Evolutionary conservation across 1,140 invertebrate genomes (phyloP).

Genomic region (Venustaconcha ellipsiformis): DNA sequence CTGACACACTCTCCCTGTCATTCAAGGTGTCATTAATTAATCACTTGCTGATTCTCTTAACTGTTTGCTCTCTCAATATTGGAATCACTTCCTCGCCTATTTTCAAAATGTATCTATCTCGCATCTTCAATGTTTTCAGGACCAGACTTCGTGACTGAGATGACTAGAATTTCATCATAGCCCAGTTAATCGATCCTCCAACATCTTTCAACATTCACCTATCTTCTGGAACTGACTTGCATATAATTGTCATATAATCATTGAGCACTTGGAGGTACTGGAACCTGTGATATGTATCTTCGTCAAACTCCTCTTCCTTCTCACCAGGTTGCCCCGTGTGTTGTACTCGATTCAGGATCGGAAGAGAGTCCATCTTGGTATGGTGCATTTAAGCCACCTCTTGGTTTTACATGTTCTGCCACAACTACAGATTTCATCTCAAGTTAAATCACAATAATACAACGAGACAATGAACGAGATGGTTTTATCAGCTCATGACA

Average conservation of each 20-base stretch:
- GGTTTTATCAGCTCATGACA: no score
- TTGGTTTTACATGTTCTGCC: no score
- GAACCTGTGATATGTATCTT: no score
- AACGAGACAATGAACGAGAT: no score
- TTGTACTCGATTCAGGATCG: no score
- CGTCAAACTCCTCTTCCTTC: no score
- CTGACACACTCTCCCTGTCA: conserved; percentile 4
- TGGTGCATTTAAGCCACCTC: no score
- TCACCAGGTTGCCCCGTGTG: no score
- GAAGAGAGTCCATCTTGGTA: no score
- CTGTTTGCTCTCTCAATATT: conserved; percentile 10
- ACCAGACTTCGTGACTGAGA: conserved; percentile 8
- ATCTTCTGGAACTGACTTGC: conserved; percentile 15
- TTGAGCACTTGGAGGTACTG: not conserved
- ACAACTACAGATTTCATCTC: no score
- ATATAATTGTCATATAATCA: conserved; percentile 22
- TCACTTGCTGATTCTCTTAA: conserved; percentile 6
- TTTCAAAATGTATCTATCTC: conserved; percentile 5
- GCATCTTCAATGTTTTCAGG: conserved; percentile 15
- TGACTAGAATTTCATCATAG: conserved; percentile 19
- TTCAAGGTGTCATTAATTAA: not conserved
- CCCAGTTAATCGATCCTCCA: conserved; percentile 5
- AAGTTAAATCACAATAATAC: no score
- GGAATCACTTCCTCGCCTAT: conserved; percentile 7
- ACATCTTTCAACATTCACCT: conserved; percentile 14